phyloP scores from a whole-genome alignment of 1,140 invertebrate species.

The Drosophila sproati region DNA sequence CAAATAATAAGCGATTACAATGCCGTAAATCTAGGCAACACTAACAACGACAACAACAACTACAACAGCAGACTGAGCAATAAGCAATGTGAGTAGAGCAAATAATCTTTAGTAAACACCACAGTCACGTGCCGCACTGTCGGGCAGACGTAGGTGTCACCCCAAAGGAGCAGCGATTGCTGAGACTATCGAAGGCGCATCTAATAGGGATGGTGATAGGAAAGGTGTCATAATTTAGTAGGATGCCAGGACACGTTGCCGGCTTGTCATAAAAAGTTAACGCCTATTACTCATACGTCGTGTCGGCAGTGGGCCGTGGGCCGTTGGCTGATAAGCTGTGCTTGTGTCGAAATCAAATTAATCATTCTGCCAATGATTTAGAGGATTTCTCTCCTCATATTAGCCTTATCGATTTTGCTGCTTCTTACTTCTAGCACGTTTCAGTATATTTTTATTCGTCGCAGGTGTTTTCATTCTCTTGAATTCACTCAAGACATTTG shows the following conservation, averaged over 20 bases:
- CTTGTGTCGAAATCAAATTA: conserved; percentile 61
- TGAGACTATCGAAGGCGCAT: conserved; percentile 36
- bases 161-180: conserved; percentile 2
- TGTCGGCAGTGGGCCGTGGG: conserved; percentile 8
- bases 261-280: conserved; percentile 69
- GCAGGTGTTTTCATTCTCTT: conserved; percentile 9
- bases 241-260: conserved; percentile 13
- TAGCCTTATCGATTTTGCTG: conserved; percentile 38
- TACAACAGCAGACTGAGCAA: background rate
- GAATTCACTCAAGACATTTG: conserved; percentile 14
- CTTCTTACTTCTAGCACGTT: conserved; percentile 20
- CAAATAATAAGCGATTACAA: conserved; percentile 53
- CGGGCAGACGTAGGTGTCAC: conserved; percentile 47
- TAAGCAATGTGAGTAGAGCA: conserved; percentile 8
- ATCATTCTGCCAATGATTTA: conserved; percentile 67
- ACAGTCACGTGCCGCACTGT: conserved; percentile 57
- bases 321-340: conserved; percentile 14
- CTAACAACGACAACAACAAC: conserved; percentile 6
- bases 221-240: conserved; percentile 53
- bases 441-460: conserved; percentile 18
- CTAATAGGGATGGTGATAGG: conserved; percentile 26
- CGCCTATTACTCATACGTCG: conserved; percentile 62
- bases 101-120: conserved; percentile 15
- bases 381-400: conserved; percentile 25
- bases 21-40: conserved; percentile 32